Evolutionary conservation across 2,113 vertebrate species (phyloP), one percentile per base, ranked within the genome.

Genomic region (Podarcis raffonei): DNA sequence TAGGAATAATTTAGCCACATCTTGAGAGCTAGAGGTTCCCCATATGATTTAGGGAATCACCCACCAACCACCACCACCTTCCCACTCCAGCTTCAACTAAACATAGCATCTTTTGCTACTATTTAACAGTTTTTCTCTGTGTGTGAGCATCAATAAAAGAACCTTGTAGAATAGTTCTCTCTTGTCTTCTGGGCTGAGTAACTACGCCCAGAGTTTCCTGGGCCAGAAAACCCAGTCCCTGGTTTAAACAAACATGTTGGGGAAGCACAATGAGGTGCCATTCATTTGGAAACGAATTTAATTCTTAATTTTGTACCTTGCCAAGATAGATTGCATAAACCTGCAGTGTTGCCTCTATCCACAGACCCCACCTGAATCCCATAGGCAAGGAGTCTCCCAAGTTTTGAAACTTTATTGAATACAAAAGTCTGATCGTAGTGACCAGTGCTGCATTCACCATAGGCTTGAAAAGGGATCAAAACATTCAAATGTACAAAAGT

Each of bases 401-500:
- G 88, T 93, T 94, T 94, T 92, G 89, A 95, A 96, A 95, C 87
- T 94, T 96, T 96, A 96, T 94, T 96, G 95, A 96, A 96, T 96
- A 96, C 94, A 95, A 96, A 96, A 95, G 89, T 90, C 91, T 32
- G 95, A 94, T 95, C 95, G 84, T 89, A 92, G 81, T 0, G 93
- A 96, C 92, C 95, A 30, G 92, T 18, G 91, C 92, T 94, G 95
- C 95, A 95, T 94, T 94, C 95, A 94, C 94, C 79, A 85, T 93
- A 95, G 86, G 95, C 94, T 96, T 93, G 94, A 95, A 96, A 94
- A 96, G 95, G 93, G 94, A 95, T 93, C 94, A 94, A 96, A 87
- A 96, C 95, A 96, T 95, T 96, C 95, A 95, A 95, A 96, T 94
- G 94, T 95, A 96, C 95, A 96, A 95, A 96, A 95, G 91, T 95